Evolutionary conservation across 2,113 vertebrate species (phyloP), one percentile per base, ranked within the genome.

Genomic region (Oncorhynchus nerka): DNA sequence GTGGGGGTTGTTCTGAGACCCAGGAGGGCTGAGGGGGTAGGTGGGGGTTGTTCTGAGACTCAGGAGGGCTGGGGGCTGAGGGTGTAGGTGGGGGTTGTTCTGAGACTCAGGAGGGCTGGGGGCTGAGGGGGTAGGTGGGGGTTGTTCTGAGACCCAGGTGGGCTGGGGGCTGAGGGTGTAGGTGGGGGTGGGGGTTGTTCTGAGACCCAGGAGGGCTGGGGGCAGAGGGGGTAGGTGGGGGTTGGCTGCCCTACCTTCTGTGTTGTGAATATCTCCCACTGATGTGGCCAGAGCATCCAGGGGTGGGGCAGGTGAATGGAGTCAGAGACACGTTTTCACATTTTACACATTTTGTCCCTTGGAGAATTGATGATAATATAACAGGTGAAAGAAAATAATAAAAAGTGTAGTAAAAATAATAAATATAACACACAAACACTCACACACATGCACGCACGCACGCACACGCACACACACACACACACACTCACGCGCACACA

Each of bases 191-290:
- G n/a, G n/a, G 28, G 28, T 28, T 28, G 28, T 28, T 28, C 28
- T 28, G 2, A 28, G 28, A 28, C 28, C 0, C 28, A 28, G 28
- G 28, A 28, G 28, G 26, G 2, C 26, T 28, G 26, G 0, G 26
- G 26, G 2, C 26, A 2, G 26, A 28, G 26, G 26, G 26, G 26
- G 26, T 28, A 2, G 26, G 26, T 28, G 26, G 26, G 26, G 26
- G 3, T 83, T 68, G 87, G 87, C 87, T 90, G 86, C 84, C 91
- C 95, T 94, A 98, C 97, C 97, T 99, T 92, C 97, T 95, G 91
- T 98, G 97, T 82, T 97, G 94, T 82, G 97, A 95, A 82, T 99
- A 98, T 93, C 97, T 98, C 85, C 96, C 96, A 92, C 97, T 96
- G 88, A 95, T 94, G 77, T 99, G 97, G 89, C 97, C 97, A 39